phyloP scores from a whole-genome alignment of 2,888 invertebrate species.

The Notocelia uddmanniana region DNA sequence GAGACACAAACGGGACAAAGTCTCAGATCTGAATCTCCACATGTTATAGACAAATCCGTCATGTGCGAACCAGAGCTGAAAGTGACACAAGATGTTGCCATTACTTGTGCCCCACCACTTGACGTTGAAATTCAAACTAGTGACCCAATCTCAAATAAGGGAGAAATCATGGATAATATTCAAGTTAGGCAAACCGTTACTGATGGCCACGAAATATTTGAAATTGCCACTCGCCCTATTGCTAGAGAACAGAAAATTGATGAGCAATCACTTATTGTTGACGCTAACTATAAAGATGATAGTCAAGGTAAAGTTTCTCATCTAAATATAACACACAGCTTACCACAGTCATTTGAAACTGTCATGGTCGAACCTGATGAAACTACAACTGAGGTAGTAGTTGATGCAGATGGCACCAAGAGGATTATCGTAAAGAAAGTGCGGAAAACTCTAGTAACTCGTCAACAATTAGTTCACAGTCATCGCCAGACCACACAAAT shows the following conservation, averaged over 20 bases:
- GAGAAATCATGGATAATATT: conserved; percentile 87
- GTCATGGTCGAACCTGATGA: conserved; percentile 93
- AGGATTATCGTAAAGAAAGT: conserved; percentile 92
- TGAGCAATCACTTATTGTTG: conserved; percentile 88
- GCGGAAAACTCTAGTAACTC: conserved; percentile 88
- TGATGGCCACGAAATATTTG: conserved; percentile 89
- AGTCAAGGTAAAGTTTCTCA: conserved; percentile 87
- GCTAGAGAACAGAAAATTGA: conserved; percentile 76
- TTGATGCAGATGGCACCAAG: conserved; percentile 92
- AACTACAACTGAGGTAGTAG: conserved; percentile 92
- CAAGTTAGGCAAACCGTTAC: conserved; percentile 87
- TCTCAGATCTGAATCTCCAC: conserved; percentile 76
- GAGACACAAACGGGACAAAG: conserved; percentile 90
- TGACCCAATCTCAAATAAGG: conserved; percentile 78
- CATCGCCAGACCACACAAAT: conserved; percentile 85
- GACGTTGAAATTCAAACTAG: conserved; percentile 88
- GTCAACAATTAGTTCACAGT: conserved; percentile 88
- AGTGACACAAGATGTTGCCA: conserved; percentile 79
- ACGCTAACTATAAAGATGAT: conserved; percentile 89
- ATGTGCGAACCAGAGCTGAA: conserved; percentile 71
- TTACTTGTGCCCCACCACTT: conserved; percentile 82
- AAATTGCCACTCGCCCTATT: conserved; percentile 88
- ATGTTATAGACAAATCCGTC: conserved; percentile 75
- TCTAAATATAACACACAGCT: conserved; percentile 89
- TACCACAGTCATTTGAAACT: conserved; percentile 92